Conservation (phyloP, 2,113 vertebrate species). For the Vulpes lagopus region DNA sequence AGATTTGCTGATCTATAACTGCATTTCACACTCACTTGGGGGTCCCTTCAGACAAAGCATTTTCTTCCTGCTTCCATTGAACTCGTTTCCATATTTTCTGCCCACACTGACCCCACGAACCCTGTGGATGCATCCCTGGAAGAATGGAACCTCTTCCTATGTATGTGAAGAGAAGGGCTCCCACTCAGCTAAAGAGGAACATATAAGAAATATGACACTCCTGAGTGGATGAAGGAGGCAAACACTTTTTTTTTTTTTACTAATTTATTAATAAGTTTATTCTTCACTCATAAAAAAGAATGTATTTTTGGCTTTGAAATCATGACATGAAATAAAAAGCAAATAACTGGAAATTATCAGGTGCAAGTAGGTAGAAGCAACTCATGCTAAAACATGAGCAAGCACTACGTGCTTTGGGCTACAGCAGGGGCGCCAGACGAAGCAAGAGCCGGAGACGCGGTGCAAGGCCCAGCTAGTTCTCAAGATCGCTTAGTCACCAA, state of each 20-base stretch:
- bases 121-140: background rate
- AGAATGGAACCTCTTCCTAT: background rate
- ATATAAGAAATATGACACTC: background rate
- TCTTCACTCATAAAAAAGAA: slow-evolving; percentile 82
- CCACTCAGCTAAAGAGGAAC: background rate
- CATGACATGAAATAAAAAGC: slow-evolving; percentile 81
- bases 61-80: background rate
- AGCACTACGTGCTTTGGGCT: background rate
- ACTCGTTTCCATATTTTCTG: background rate
- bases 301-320: slow-evolving; percentile 72
- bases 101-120: background rate
- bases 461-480: background rate
- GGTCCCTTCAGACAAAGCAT: background rate
- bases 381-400: slow-evolving; percentile 23
- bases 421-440: background rate
- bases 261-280: slow-evolving; percentile 77
- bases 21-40: background rate
- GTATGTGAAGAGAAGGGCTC: background rate
- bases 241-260: slow-evolving; percentile 41
- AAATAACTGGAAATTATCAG: slow-evolving; percentile 62
- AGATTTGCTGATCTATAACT: background rate
- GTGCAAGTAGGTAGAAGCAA: slow-evolving; percentile 68
- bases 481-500: background rate
- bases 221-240: slow-evolving; percentile 12
- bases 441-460: background rate